phyloP scores from a whole-genome alignment of 2,797 vertebrate genomes.

The Sebastolobus altivelis region DNA sequence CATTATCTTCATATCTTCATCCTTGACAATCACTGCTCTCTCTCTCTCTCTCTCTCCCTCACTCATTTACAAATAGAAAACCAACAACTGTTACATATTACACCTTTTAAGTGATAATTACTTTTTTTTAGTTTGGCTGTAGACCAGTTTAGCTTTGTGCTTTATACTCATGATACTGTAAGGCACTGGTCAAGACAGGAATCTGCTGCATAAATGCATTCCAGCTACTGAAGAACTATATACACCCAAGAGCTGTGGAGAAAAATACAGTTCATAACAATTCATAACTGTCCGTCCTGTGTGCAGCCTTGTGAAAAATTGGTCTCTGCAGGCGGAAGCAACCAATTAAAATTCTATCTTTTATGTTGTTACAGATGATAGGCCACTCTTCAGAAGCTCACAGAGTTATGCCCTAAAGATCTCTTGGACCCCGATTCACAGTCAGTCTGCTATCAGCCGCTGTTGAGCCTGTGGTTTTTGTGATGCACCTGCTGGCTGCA shows the following conservation, averaged over 20 bases:
- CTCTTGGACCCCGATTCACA: not conserved
- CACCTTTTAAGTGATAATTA: not conserved
- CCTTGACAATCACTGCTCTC: too few species aligned
- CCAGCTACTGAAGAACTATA: not conserved
- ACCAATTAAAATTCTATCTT: not conserved
- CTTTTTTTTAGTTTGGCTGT: not conserved
- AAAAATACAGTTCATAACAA: not conserved
- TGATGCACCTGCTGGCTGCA: not conserved
- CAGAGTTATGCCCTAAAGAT: not conserved
- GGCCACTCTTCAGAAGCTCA: not conserved
- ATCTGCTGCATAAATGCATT: not conserved
- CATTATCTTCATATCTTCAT: too few species aligned
- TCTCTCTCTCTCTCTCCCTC: too few species aligned
- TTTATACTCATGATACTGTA: not conserved
- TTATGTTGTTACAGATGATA: not conserved
- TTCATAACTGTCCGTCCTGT: not conserved
- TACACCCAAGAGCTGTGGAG: not conserved
- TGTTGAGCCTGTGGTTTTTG: not conserved
- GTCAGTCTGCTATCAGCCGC: not conserved
- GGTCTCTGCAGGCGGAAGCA: not conserved
- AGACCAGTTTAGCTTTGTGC: not conserved
- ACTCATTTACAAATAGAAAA: too few species aligned
- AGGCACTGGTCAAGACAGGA: not conserved
- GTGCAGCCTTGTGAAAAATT: not conserved
- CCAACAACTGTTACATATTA: too few species aligned